Evolutionary conservation across 2,113 vertebrate genomes (phyloP), one percentile per base, ranked within the genome.

Genomic region (Arenaria interpres): DNA sequence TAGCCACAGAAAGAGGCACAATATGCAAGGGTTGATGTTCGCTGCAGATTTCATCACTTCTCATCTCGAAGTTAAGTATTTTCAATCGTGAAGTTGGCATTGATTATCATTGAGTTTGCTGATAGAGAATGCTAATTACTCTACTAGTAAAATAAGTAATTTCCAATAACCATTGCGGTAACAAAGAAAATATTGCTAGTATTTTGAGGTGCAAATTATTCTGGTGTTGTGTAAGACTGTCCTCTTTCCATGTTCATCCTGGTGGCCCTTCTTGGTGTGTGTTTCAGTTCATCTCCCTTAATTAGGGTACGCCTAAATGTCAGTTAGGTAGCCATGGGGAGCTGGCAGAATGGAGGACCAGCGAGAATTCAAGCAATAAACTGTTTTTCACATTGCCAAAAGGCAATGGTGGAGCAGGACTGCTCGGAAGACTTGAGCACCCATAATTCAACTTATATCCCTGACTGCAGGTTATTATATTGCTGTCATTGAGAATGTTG

Each of bases 381-480:
- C 17, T 57, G 3, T 3, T 89, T 82, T 66, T 82, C 56, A 17
- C 6, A 0, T 63, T 87, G 41, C 45, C 43, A 64, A 8, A 84
- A 85, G 28, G n/a, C 78, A 62, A 33, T 35, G 78, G 20, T 54
- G 57, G 57, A 50, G 32, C 50, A 57, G 59, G 33, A 6, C 23
- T 90, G 35, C 53, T 57, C 13, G 18, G 79, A 59, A 54, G 56
- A 51, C 60, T 57, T 30, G 53, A 76, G 67, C 68, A 62, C 37
- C 46, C 19, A 3, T 18, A 45, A 7, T 7, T 33, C 45, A 4
- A 45, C 2, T 14, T 14, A 28, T 13, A 27, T 13, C 59, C 30
- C 37, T 56, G 71, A 6, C 16, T 45, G 14, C 18, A 15, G 0
- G 0, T 19, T 21, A 14, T 4, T 63, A 8, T 3, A 4, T 24